Evolutionary conservation across 1,140 invertebrate genomes (phyloP).

Genomic region (Riptortus pedestris): DNA sequence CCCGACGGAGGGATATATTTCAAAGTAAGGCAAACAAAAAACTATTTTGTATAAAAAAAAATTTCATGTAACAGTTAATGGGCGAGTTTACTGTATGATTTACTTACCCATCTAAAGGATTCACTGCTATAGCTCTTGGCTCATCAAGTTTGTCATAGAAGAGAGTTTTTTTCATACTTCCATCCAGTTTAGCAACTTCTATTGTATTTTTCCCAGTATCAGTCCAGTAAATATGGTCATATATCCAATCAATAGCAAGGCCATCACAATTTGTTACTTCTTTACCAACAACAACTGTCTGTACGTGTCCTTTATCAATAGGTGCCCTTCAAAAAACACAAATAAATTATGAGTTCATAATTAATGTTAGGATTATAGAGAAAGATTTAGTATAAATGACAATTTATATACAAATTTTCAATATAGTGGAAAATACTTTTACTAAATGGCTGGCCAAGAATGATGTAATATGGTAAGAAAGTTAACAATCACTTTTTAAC

Average conservation of each 20-base stretch:
- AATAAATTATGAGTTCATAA: not conserved
- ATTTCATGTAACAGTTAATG: no score
- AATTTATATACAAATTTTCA: no score
- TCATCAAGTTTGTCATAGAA: slow-evolving; percentile 75
- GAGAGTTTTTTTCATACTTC: slow-evolving; percentile 73
- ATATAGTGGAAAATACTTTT: no score
- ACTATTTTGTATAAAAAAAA: no score
- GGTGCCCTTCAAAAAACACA: slow-evolving; percentile 51
- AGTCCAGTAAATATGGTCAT: slow-evolving; percentile 92
- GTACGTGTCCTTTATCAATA: slow-evolving; percentile 74
- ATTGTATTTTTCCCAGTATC: slow-evolving; percentile 84
- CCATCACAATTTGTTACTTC: slow-evolving; percentile 57
- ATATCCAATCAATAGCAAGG: slow-evolving; percentile 92
- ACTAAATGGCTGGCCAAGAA: no score
- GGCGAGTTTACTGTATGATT: no score
- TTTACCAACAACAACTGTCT: slow-evolving; percentile 62
- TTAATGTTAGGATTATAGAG: no score
- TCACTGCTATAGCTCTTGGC: slow-evolving; percentile 87
- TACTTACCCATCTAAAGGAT: slow-evolving; percentile 71
- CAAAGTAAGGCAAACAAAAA: no score
- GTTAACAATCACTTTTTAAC: no score
- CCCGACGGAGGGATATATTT: no score
- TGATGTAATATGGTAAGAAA: no score
- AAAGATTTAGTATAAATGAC: no score
- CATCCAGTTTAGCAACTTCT: slow-evolving; percentile 73